Evolutionary conservation across 1,140 invertebrate genomes (phyloP).

Genomic region (Atta cephalotes): DNA sequence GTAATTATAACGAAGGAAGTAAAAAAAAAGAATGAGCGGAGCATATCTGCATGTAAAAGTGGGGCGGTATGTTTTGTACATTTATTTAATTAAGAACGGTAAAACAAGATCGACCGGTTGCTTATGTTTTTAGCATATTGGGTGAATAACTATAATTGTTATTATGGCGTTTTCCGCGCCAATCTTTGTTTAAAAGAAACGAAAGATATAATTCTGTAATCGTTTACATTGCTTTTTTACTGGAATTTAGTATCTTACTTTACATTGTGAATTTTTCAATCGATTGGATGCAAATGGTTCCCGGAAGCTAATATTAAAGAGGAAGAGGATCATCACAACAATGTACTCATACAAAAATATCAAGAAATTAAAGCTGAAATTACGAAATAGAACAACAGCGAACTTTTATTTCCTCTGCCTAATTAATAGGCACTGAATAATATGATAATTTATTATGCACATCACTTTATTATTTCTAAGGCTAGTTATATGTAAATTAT

Average conservation of each 20-base stretch:
- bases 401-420: constrained; percentile 15
- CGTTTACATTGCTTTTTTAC: constrained; percentile 77
- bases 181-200: constrained; percentile 50
- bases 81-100: constrained; percentile 83
- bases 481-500: background rate
- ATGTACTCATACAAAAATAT: constrained; percentile 72
- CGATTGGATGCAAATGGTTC: constrained; percentile 62
- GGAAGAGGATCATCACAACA: constrained; percentile 58
- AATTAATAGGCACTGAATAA: background rate
- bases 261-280: constrained; percentile 65
- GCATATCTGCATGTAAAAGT: constrained; percentile 69
- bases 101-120: constrained; percentile 71
- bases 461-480: background rate
- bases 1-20: constrained; percentile 77
- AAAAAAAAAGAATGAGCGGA: constrained; percentile 17
- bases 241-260: constrained; percentile 68
- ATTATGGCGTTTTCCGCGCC: constrained; percentile 51
- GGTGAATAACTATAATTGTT: constrained; percentile 71
- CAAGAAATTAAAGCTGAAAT: constrained; percentile 73
- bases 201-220: constrained; percentile 61
- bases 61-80: constrained; percentile 82
- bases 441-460: background rate
- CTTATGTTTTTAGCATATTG: constrained; percentile 75
- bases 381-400: constrained; percentile 49
- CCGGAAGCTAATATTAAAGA: constrained; percentile 45